A percentile compares a stretch with the other conserved stretches of the same genome.
Evolutionary conservation across 2,113 vertebrate genomes (phyloP).

Genomic region (Gopherus evgoodei): DNA sequence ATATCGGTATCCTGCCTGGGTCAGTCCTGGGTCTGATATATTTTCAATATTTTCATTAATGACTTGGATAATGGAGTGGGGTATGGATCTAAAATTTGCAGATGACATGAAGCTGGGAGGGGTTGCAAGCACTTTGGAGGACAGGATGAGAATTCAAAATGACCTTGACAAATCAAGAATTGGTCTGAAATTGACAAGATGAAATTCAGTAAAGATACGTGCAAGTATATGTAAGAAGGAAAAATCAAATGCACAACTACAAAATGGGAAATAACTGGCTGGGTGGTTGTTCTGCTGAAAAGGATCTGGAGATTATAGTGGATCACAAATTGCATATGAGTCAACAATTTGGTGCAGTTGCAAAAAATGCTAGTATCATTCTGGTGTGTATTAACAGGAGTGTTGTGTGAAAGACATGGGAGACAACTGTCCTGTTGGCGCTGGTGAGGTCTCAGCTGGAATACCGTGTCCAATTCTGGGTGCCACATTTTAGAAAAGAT

Average conservation of each 20-base stretch:
- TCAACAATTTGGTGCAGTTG: neutral
- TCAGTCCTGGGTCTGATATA: neutral
- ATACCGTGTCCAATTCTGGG: neutral
- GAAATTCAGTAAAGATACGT: neutral
- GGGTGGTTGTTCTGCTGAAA: neutral
- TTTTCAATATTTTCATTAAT: neutral
- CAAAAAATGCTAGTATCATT: neutral
- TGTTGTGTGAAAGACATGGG: neutral
- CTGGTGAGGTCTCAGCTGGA: neutral
- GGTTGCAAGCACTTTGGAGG: neutral
- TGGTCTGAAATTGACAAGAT: neutral
- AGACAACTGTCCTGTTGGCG: too few relatives aligned
- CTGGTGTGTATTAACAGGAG: neutral
- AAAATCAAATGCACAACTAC: neutral
- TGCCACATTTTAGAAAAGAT: neutral
- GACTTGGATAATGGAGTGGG: neutral
- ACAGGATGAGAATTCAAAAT: neutral
- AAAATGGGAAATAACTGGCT: neutral
- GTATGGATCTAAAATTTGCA: neutral
- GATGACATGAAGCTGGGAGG: neutral
- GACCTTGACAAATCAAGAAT: neutral
- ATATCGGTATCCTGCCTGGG: neutral
- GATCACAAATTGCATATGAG: neutral
- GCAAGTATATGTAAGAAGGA: neutral
- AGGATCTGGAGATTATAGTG: neutral